Conservation (phyloP, 2,797 vertebrate species). For the Megaceryle alcyon region DNA sequence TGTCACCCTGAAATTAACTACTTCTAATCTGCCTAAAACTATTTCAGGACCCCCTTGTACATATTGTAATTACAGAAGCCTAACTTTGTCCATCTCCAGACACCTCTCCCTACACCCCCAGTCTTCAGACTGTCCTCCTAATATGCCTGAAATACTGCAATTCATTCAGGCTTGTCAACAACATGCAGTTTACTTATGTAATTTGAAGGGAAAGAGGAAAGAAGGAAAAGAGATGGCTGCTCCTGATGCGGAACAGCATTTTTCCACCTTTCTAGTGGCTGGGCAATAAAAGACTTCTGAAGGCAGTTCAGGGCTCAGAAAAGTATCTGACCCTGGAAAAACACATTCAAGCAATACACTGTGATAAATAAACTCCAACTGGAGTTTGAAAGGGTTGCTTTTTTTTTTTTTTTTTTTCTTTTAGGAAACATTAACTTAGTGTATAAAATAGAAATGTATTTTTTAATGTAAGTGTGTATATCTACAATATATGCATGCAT, state of each 20-base stretch:
- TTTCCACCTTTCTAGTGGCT: neutral
- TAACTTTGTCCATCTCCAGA: neutral
- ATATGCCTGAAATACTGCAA: slow-evolving; percentile 24
- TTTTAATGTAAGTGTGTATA: neutral
- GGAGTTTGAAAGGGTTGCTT: neutral
- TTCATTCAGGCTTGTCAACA: slow-evolving; percentile 12
- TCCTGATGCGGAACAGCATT: slow-evolving; percentile 21
- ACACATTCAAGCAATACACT: neutral
- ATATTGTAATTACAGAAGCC: neutral
- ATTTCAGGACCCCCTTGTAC: neutral
- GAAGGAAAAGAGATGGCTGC: neutral
- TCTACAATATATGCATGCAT: neutral
- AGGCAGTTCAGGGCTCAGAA: neutral
- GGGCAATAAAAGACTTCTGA: slow-evolving; percentile 38
- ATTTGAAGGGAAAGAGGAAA: slow-evolving; percentile 12
- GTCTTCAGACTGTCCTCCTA: neutral
- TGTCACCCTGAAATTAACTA: neutral
- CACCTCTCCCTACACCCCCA: neutral
- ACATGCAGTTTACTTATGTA: slow-evolving; percentile 31
- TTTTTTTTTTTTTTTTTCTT: neutral
- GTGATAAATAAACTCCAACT: slow-evolving; percentile 5
- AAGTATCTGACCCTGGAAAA: slow-evolving; percentile 48
- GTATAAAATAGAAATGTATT: neutral
- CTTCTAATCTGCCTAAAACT: slow-evolving; percentile 32
- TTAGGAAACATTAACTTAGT: neutral